phyloP scores from a whole-genome alignment of 2,797 vertebrate genomes.

The Gila robusta region DNA sequence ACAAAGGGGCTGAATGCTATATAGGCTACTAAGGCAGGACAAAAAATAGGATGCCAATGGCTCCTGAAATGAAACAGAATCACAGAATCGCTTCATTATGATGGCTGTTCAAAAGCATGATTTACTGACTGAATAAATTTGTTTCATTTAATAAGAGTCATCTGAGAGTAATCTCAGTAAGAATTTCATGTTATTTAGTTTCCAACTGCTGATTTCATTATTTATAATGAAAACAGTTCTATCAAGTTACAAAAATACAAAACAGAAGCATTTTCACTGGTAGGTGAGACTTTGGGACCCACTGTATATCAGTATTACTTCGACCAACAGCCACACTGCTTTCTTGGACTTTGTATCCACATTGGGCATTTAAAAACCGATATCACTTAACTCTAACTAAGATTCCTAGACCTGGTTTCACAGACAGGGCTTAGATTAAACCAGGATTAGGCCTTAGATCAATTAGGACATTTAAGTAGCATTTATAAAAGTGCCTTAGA shows the following conservation, averaged over 20 bases:
- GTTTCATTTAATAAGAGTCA: background rate
- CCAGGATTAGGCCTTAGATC: too few relatives aligned
- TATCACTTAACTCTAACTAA: background rate
- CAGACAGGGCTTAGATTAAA: too few relatives aligned
- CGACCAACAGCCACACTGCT: background rate
- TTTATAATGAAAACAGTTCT: background rate
- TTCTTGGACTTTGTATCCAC: background rate
- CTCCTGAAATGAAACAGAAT: background rate
- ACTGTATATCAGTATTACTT: background rate
- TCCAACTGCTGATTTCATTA: background rate
- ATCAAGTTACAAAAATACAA: background rate
- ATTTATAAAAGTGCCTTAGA: too few relatives aligned
- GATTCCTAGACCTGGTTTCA: background rate
- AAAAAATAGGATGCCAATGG: background rate
- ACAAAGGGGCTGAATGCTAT: background rate
- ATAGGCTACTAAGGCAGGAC: background rate
- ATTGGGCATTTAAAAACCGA: background rate
- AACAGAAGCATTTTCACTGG: background rate
- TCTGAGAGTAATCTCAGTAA: background rate
- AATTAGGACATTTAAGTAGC: too few relatives aligned
- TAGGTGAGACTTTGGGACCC: background rate
- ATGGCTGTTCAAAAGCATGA: background rate
- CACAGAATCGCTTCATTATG: background rate
- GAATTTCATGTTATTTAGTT: background rate
- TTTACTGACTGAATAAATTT: background rate